These are phyloP conservation scores for Varroa destructor DNA, from an alignment of 1,140 invertebrate genomes.

Conservation along the genomic window DNA sequence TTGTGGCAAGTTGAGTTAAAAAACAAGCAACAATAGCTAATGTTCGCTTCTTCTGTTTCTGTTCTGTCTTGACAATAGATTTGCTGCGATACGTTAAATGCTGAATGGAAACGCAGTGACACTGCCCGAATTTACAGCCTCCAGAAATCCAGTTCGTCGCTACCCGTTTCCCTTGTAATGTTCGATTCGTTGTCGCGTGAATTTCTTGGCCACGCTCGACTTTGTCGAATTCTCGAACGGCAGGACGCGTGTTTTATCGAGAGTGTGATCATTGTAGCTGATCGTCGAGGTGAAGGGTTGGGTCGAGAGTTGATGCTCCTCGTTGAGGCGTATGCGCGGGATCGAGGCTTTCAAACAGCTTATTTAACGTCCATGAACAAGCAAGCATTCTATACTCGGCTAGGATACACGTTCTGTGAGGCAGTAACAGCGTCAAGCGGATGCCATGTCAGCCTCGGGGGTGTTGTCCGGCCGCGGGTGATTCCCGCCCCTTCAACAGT, in stretches of 20 bases:
- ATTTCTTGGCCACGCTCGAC: conserved; percentile 8
- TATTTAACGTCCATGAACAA: conserved; percentile 35
- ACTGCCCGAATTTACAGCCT: conserved; percentile 21
- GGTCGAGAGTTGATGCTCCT: conserved; percentile 34
- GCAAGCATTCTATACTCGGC: conserved; percentile 34
- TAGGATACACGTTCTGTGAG: conserved; percentile 35
- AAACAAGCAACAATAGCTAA: no score
- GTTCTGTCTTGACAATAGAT: background rate
- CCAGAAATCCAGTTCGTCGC: background rate
- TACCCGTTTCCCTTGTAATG: conserved; percentile 12
- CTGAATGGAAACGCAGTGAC: conserved; percentile 21
- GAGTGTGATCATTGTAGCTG: conserved; percentile 33
- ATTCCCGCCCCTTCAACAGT: background rate
- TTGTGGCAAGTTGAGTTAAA: no score
- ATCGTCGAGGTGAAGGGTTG: conserved; percentile 34
- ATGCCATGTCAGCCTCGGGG: conserved; percentile 31
- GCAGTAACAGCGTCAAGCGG: conserved; percentile 34
- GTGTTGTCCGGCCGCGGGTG: background rate
- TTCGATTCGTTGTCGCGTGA: background rate
- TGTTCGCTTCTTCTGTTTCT: no score
- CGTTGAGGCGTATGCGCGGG: conserved; percentile 33
- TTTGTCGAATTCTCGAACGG: conserved; percentile 26
- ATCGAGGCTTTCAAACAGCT: conserved; percentile 31
- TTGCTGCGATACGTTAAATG: conserved; percentile 17
- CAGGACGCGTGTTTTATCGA: conserved; percentile 30